Base-by-base conservation (phyloP, 2,888 invertebrate species). In the Epistrophe grossulariae region DNA sequence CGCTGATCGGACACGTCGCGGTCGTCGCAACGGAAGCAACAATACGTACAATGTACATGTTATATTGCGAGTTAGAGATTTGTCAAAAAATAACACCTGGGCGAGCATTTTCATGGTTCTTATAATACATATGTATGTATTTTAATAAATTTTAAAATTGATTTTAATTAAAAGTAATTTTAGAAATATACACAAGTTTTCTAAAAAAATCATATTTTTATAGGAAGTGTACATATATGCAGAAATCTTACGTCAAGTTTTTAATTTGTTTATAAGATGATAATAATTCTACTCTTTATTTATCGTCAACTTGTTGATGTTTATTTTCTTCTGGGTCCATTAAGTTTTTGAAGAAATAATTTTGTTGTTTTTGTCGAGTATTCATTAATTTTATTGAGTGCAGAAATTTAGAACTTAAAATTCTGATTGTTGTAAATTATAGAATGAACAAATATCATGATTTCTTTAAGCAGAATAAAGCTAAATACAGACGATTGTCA, bases 41-140 rank as follows among this genome's bases (percentile, higher is more conserved):
- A 68, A 83, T 68, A 83, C 60, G 71, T 87, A n/a, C n/a, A n/a
- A n/a, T n/a, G n/a, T n/a, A n/a, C n/a, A n/a, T n/a, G n/a, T n/a
- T n/a, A n/a, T n/a, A 57, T 72, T 81, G 72, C 62, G 77, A 57
- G 48, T 50, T 82, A 24, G 28, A 73, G 77, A 45, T 31, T 81
- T 78, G 70, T 79, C 66, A 38, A 17, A 50, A 83, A 87, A 83
- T 76, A 81, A 43, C 59, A 79, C 70, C 83, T 87, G 81, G 78
- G 68, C 48, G 55, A 70, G 55, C 72, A 81, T 64, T 66, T 77
- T 60, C 80, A 80, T 80, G 76, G 80, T 81, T 45, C 64, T 19
- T 35, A 35, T 35, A 35, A 35, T 31, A 31, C 9, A 0, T 9
- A 35, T 9, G 7, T 8, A 9, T 35, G 35, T 35, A 35, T 35